Conservation (phyloP, 2,797 vertebrate genomes). For the Salmo trutta region DNA sequence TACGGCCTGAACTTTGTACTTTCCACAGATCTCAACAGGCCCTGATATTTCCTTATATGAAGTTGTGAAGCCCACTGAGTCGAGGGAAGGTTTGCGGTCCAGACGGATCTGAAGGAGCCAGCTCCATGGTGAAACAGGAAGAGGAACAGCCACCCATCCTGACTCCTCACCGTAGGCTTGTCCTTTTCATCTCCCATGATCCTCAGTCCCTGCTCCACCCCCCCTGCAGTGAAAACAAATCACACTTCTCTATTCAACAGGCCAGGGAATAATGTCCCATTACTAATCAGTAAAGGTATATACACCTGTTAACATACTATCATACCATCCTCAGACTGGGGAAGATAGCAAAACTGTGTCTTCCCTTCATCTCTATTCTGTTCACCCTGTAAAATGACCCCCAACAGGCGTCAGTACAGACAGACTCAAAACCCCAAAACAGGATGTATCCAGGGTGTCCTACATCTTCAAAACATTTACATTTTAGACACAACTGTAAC, state of each 20-base stretch:
- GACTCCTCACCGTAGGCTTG: conserved; percentile 32
- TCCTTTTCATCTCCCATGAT: conserved; percentile 50
- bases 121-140: conserved; percentile 9
- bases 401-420: not conserved
- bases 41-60: not conserved
- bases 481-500: not conserved
- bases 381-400: conserved; percentile 13
- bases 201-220: conserved; percentile 9
- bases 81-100: not conserved
- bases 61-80: conserved; percentile 10
- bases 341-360: not conserved
- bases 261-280: conserved; percentile 20
- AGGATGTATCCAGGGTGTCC: not conserved
- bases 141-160: conserved; percentile 16
- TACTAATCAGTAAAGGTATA: conserved; percentile 36
- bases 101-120: conserved; percentile 36
- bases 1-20: conserved; percentile 26
- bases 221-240: conserved; percentile 56
- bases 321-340: not conserved
- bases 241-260: conserved; percentile 22
- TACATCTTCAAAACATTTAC: not conserved
- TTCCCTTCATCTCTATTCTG: not conserved
- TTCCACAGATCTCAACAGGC: conserved; percentile 26
- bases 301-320: conserved; percentile 27
- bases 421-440: not conserved